phyloP scores from a whole-genome alignment of 35 echinoderm and acorn worm species.

The Lytechinus variegatus region DNA sequence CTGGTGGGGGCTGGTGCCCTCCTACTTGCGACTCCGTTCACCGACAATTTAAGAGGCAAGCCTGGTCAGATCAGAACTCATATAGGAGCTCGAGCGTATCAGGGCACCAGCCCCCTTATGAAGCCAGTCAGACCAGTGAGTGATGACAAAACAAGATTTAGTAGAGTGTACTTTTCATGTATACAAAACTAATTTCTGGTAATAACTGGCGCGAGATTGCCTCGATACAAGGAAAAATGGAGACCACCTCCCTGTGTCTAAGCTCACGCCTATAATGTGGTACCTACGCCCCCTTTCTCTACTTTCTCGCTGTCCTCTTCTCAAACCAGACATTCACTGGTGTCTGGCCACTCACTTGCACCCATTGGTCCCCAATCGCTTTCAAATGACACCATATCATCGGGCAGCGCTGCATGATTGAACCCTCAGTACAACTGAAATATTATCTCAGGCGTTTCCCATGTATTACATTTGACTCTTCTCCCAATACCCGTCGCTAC shows the following conservation, averaged over 20 bases:
- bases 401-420: background rate
- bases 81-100: too few relatives aligned
- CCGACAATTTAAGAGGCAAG: too few relatives aligned
- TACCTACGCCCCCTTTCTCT: background rate
- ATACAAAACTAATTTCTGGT: too few relatives aligned
- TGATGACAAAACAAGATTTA: too few relatives aligned
- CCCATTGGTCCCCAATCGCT: background rate
- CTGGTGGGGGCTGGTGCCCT: too few relatives aligned
- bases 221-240: too few relatives aligned
- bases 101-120: too few relatives aligned
- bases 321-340: background rate
- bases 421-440: background rate
- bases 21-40: too few relatives aligned
- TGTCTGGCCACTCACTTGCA: background rate
- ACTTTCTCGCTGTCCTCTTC: background rate
- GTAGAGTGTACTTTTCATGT: too few relatives aligned
- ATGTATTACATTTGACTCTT: slow-evolving; percentile 20
- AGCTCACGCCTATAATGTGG: background rate
- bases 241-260: background rate
- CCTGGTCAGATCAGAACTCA: too few relatives aligned
- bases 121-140: too few relatives aligned
- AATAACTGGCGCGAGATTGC: too few relatives aligned
- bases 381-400: background rate
- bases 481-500: background rate
- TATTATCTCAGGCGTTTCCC: background rate